A percentile compares a stretch with the other conserved stretches of the same genome.
phyloP scores from a whole-genome alignment of 2,888 invertebrate genomes.

The Sturmia bella region DNA sequence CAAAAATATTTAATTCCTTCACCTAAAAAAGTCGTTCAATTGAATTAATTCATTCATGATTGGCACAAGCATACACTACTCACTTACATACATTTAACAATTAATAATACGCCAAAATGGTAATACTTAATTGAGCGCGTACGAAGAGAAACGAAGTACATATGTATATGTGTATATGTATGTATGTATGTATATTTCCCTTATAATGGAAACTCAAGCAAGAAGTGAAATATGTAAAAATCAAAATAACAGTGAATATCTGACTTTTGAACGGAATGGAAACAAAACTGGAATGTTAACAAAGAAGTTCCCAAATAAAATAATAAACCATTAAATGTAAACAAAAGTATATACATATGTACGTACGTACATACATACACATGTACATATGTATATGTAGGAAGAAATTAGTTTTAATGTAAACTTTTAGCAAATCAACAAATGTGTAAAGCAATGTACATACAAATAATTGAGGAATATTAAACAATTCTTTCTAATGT shows the following conservation, averaged over 20 bases:
- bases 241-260: slow-evolving; percentile 60
- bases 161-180: no score
- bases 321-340: slow-evolving; percentile 21
- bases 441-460: neutral
- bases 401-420: slow-evolving; percentile 25
- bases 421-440: slow-evolving; percentile 13
- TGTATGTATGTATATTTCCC: no score
- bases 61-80: no score
- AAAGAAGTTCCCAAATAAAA: neutral
- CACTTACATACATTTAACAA: neutral
- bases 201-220: slow-evolving; percentile 43
- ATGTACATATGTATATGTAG: no score
- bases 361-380: no score
- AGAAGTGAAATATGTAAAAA: slow-evolving; percentile 55
- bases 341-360: no score
- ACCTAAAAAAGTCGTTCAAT: no score
- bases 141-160: slow-evolving; percentile 36
- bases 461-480: neutral
- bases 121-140: neutral
- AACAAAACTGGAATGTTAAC: slow-evolving; percentile 1
- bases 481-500: slow-evolving; percentile 1
- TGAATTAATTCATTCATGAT: no score
- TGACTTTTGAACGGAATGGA: slow-evolving; percentile 54
- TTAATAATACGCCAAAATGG: slow-evolving; percentile 7
- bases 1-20: no score